Evolutionary conservation across 2,797 vertebrate species (phyloP), one percentile per base, ranked within the genome.

Genomic region (Urophycis tenuis): DNA sequence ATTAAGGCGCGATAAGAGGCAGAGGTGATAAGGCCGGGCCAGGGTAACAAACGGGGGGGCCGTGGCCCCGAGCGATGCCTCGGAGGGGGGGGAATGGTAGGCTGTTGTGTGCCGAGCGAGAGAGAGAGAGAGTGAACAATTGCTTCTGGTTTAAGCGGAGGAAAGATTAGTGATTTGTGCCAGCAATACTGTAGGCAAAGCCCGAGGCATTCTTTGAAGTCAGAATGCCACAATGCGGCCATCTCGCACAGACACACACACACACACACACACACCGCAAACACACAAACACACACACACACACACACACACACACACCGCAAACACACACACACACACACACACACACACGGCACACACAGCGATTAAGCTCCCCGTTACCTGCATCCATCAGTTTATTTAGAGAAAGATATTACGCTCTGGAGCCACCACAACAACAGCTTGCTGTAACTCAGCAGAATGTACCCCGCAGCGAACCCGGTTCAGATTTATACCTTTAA

Each of bases 1-100:
- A 85, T 89, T 89, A 85, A 80, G 71, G 41, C 5, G 30, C 85
- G 79, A 82, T 84, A 80, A 81, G 79, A 88, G 87, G 78, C 76
- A 53, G 77, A 83, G 82, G 82, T 49, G 76, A 85, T 85, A 86
- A 88, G 80, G 76, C 70, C 70, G 60, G n/a, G 82, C 75, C 49
- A 75, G 71, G 75, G 77, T 78, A 83, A 82, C 84, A 83, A 87
- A 82, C 79, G 82, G 72, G 69, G n/a, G 75, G 32, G 83, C 60
- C 3, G 0, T 25, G 12, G 64, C 77, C 78, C 78, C 75, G 75
- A 88, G 81, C 30, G 81, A 71, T 80, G 67, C 77, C 31, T 80
- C 45, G 34, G 35, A 45, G 75, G 69, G 33, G 69, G 78, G 81
- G 79, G 72, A 12, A n/a, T n/a, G n/a, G n/a, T n/a, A n/a, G n/a